phyloP scores from a whole-genome alignment of 1,140 invertebrate genomes.

The Drosophila insularis region DNA sequence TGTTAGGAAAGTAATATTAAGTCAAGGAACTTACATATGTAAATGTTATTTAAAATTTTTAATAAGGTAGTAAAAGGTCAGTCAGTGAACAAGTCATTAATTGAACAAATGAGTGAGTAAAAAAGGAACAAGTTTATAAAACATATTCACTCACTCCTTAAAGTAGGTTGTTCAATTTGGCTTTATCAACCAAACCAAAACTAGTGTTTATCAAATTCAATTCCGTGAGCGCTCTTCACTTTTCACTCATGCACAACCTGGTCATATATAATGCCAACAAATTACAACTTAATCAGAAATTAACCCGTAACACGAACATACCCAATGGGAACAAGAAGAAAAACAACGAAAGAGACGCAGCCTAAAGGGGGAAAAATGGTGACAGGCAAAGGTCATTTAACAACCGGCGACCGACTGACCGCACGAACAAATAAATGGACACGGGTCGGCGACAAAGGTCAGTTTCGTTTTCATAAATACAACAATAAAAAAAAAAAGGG shows the following conservation, averaged over 20 bases:
- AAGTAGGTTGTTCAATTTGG: too few species aligned
- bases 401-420: constrained; percentile 66
- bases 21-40: too few species aligned
- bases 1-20: too few species aligned
- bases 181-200: too few species aligned
- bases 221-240: constrained; percentile 38
- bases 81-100: too few species aligned
- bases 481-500: constrained; percentile 44
- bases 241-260: constrained; percentile 43
- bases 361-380: constrained; percentile 17
- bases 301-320: constrained; percentile 58
- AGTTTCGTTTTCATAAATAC: constrained; percentile 63
- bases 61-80: too few species aligned
- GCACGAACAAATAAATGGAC: constrained; percentile 69
- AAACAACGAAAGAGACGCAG: not conserved
- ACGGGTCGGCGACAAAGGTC: constrained; percentile 67
- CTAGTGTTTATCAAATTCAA: constrained; percentile 18
- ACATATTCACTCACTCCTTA: too few species aligned
- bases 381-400: constrained; percentile 74
- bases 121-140: too few species aligned
- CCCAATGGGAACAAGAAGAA: not conserved
- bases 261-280: constrained; percentile 59
- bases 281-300: constrained; percentile 79
- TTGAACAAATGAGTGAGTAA: too few species aligned
- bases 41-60: too few species aligned